A percentile compares a stretch with the other conserved stretches of the same genome.
phyloP scores from a whole-genome alignment of 2,797 vertebrate genomes.

The Scyliorhinus canicula region DNA sequence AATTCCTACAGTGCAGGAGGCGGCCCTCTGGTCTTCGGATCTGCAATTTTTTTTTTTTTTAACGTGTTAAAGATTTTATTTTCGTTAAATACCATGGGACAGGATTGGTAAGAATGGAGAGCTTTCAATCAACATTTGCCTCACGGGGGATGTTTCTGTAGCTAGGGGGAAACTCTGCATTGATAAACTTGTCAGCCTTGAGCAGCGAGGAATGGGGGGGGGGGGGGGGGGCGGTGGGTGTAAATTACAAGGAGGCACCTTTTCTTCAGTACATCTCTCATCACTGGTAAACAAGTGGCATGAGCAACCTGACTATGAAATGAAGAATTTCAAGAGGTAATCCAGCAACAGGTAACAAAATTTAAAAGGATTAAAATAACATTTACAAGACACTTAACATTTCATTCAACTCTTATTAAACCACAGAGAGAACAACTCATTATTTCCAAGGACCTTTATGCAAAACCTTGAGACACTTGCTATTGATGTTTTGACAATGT shows the following conservation, averaged over 20 bases:
- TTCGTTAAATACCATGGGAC: slow-evolving; percentile 86
- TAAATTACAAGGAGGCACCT: slow-evolving; percentile 90
- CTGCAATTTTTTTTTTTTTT: too few species aligned
- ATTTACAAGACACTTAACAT: slow-evolving; percentile 94
- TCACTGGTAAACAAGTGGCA: slow-evolving; percentile 75
- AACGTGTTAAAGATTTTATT: slow-evolving; percentile 70
- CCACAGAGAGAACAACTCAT: slow-evolving; percentile 70
- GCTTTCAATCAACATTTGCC: slow-evolving; percentile 78
- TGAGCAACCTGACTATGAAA: slow-evolving; percentile 67
- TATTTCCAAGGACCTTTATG: slow-evolving; percentile 67
- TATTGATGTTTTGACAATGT: slow-evolving; percentile 64
- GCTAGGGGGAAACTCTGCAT: slow-evolving; percentile 76
- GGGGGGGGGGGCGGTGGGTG: slow-evolving; percentile 62
- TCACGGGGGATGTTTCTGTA: slow-evolving; percentile 67
- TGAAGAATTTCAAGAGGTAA: slow-evolving; percentile 72
- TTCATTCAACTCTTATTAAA: slow-evolving; percentile 85
- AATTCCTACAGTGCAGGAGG: too few species aligned
- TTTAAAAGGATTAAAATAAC: slow-evolving; percentile 93
- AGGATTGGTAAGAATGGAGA: slow-evolving; percentile 81
- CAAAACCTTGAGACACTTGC: slow-evolving; percentile 63
- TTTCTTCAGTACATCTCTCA: slow-evolving; percentile 75
- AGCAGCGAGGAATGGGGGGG: slow-evolving; percentile 68
- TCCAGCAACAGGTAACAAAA: slow-evolving; percentile 74
- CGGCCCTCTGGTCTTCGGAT: too few species aligned
- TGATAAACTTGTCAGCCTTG: slow-evolving; percentile 55